Base-by-base conservation (phyloP, 2,797 vertebrate genomes). In the Chiroxiphia lanceolata region DNA sequence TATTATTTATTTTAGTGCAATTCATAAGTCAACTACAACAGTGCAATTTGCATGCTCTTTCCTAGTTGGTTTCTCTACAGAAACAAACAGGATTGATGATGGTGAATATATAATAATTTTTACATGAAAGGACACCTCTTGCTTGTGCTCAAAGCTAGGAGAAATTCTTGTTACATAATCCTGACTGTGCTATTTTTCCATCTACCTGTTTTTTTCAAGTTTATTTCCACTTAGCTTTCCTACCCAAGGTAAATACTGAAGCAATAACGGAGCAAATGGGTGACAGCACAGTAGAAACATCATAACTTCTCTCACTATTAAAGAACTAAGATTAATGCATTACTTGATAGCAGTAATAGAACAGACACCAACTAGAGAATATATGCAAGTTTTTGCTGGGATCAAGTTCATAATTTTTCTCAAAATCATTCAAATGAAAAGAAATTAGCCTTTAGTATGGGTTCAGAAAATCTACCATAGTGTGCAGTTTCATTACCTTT, bases 401-500 rank as follows among this genome's bases (percentile, higher is more conserved):
- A 84, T 78, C 31, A 70, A 78, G 42, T 65, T 64, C 33, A 27
- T 15, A 61, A 14, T 72, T 84, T 72, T 26, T 74, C 57, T 64
- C 78, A 89, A 60, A 92, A 75, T 40, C 7, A 89, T 29, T 50
- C 40, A 82, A 69, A 91, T 36, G 13, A 42, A 36, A 60, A 86
- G 3, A 77, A 56, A 79, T 19, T 21, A 80, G 11, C 34, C 47
- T 56, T 81, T 54, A 68, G 38, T 16, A 65, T 1, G 9, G 13
- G 9, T 71, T 93, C 42, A 89, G 14, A 77, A 83, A 76, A 70
- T 64, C 48, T 56, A 19, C 19, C 27, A 38, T 13, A 56, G 56
- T 3, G 3, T 48, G 4, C 9, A 67, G 33, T 45, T 88, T 68
- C 20, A 45, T 96, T 90, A 98, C 98, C 98, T 95, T 97, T 97